A percentile compares a stretch with the other conserved stretches of the same genome.
These are phyloP conservation scores for Orbicella faveolata DNA, from an alignment of 64 coral and sea anemone genomes.

Conservation along the genomic window DNA sequence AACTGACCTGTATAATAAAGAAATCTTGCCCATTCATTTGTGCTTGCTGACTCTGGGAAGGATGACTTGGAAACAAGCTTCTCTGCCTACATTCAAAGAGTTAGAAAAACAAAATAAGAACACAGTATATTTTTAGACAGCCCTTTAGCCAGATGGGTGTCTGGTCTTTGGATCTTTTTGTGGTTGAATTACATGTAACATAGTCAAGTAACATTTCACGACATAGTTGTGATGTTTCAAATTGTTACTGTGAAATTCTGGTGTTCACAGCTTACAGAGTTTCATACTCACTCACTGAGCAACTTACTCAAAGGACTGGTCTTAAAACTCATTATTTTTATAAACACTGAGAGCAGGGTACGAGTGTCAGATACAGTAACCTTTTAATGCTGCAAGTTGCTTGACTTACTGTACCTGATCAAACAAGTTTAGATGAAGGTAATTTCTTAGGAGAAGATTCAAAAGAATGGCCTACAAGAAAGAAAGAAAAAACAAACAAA, in stretches of 20 bases:
- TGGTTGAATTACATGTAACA: too few relatives aligned
- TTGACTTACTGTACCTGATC: conserved; percentile 74
- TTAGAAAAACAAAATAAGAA: too few relatives aligned
- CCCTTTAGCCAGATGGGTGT: too few relatives aligned
- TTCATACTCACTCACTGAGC: too few relatives aligned
- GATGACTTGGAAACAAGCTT: conserved; percentile 96
- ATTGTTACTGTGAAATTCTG: background rate
- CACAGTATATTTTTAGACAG: too few relatives aligned
- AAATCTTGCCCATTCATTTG: conserved; percentile 96
- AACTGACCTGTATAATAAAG: conserved; percentile 92
- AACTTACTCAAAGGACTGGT: too few relatives aligned
- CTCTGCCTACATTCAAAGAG: conserved; percentile 67
- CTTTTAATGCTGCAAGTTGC: background rate
- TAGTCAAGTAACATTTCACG: too few relatives aligned
- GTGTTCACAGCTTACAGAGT: background rate
- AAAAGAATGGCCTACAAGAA: conserved; percentile 77
- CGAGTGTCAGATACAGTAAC: too few relatives aligned
- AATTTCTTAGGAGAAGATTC: conserved; percentile 93
- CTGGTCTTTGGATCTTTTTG: too few relatives aligned
- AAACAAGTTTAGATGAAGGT: conserved; percentile 90
- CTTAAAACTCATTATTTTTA: too few relatives aligned
- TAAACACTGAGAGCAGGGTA: too few relatives aligned
- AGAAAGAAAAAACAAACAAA: background rate
- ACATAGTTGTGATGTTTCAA: too few relatives aligned
- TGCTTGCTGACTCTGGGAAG: conserved; percentile 85